Evolutionary conservation across 2,888 invertebrate genomes (phyloP).

Genomic region (Pterostichus madidus): DNA sequence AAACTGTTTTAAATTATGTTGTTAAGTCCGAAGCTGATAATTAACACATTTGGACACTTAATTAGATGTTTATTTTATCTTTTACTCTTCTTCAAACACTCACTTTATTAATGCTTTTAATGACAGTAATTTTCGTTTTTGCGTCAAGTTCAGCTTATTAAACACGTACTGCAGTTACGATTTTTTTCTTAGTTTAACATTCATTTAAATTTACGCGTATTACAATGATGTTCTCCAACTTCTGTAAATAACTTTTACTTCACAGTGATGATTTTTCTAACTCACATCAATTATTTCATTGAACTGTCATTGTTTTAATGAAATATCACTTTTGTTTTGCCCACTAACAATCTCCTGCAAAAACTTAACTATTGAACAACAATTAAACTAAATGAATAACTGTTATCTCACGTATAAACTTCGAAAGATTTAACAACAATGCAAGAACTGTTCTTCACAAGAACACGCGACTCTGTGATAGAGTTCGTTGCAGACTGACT

Average conservation of each 20-base stretch:
- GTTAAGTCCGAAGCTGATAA: slow-evolving; percentile 15
- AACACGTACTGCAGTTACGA: too few relatives aligned
- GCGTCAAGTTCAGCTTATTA: too few relatives aligned
- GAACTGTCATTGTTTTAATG: neutral
- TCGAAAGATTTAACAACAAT: neutral
- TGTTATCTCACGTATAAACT: too few relatives aligned
- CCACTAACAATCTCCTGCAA: neutral
- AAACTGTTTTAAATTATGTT: slow-evolving; percentile 40
- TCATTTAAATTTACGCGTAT: too few relatives aligned
- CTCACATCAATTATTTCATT: too few relatives aligned
- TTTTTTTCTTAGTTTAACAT: too few relatives aligned
- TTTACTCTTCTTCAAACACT: slow-evolving; percentile 18
- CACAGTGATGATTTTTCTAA: too few relatives aligned
- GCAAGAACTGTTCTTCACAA: neutral
- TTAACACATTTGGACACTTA: slow-evolving; percentile 52
- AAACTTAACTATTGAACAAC: neutral
- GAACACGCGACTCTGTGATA: neutral
- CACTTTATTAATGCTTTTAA: neutral
- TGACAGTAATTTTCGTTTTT: too few relatives aligned
- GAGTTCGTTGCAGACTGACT: slow-evolving; percentile 54
- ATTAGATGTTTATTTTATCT: slow-evolving; percentile 44
- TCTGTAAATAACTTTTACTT: too few relatives aligned
- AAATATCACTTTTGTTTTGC: neutral
- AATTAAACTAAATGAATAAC: neutral
- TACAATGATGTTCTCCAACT: too few relatives aligned